These are phyloP conservation scores for Drosophila melanogaster DNA, from an alignment of 1,140 invertebrate genomes.

Conservation along the genomic window Release_6_plus_ISO1_MT NT_037436.4:5351501-5352000, in stretches of 20 bases:
- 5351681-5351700: conserved; percentile 4
- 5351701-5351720: conserved; percentile 3
- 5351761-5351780: neutral
- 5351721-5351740: conserved; percentile 3
- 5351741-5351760: neutral
- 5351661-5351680: conserved; percentile 25
- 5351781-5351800: neutral
- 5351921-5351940: conserved; percentile 28
- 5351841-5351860: neutral
- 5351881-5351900: neutral
- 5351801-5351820: neutral
- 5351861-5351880: neutral
- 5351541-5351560: conserved; percentile 33
- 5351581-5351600: conserved; percentile 40
- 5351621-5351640: conserved; percentile 32
- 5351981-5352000: conserved; percentile 49
- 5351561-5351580: conserved; percentile 26
- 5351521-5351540: conserved; percentile 76
- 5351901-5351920: neutral
- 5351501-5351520: conserved; percentile 61
- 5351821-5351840: neutral
- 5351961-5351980: conserved; percentile 18
- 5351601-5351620: conserved; percentile 28
- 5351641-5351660: conserved; percentile 15
- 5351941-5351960: neutral